Evolutionary conservation across 2,797 vertebrate genomes (phyloP).

Genomic region (Dermochelys coriacea): DNA sequence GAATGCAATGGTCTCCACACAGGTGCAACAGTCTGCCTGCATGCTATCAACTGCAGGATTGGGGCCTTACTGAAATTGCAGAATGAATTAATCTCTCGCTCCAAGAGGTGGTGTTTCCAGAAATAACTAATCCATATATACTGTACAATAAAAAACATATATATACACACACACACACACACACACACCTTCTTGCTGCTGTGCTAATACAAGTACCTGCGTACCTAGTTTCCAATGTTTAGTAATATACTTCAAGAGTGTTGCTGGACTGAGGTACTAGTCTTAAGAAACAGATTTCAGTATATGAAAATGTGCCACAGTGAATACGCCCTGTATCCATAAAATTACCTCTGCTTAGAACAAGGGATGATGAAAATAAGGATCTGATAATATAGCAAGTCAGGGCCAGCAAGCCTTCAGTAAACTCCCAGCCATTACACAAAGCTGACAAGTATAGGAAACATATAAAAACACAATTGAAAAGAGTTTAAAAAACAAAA

Average conservation of each 20-base stretch:
- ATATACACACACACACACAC: too few species aligned
- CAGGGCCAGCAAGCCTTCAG: background rate
- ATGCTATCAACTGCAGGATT: background rate
- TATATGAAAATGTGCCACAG: background rate
- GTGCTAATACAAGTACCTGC: background rate
- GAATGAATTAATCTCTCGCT: background rate
- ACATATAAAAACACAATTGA: background rate
- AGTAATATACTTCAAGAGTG: background rate
- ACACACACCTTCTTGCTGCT: background rate
- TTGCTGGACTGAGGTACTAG: background rate
- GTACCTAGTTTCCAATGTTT: background rate
- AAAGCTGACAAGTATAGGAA: background rate
- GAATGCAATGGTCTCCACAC: background rate
- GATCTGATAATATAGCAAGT: background rate
- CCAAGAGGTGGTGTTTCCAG: rapidly evolving
- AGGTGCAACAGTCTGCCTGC: background rate
- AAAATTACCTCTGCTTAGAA: background rate
- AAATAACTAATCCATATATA: background rate
- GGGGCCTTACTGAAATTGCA: background rate
- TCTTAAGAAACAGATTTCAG: background rate
- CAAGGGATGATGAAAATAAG: background rate
- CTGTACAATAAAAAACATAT: background rate
- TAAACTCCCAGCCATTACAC: background rate
- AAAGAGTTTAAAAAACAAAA: background rate
- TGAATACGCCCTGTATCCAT: background rate